These are phyloP conservation scores for Orestias chungarensis DNA, from an alignment of 2,797 vertebrate species.

Conservation along the genomic window DNA sequence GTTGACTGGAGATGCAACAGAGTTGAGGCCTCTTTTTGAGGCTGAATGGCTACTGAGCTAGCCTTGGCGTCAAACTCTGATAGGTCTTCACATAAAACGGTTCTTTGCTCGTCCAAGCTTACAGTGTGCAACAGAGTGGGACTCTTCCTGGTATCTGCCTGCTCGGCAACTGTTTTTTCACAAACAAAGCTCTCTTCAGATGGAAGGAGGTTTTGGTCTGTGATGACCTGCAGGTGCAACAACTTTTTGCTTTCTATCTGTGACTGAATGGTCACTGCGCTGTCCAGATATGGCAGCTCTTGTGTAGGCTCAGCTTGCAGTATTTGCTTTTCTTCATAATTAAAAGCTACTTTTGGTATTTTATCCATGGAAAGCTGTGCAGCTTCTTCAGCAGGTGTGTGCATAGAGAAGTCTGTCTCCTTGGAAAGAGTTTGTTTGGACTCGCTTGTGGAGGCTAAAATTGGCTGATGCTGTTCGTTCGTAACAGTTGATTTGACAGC, in stretches of 20 bases:
- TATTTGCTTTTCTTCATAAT: slow-evolving; percentile 77
- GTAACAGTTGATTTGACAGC: slow-evolving; percentile 55
- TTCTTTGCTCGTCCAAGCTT: slow-evolving; percentile 75
- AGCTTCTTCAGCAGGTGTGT: slow-evolving; percentile 67
- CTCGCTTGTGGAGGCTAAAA: slow-evolving; percentile 72
- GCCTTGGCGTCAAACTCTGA: slow-evolving; percentile 68
- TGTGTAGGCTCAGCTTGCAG: slow-evolving; percentile 75
- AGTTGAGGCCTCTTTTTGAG: slow-evolving; percentile 65
- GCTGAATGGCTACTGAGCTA: slow-evolving; percentile 56
- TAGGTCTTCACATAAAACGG: slow-evolving; percentile 72
- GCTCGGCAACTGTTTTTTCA: slow-evolving; percentile 75
- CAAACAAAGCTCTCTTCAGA: slow-evolving; percentile 76
- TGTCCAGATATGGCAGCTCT: slow-evolving; percentile 72
- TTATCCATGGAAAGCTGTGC: slow-evolving; percentile 70
- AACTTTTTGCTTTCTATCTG: slow-evolving; percentile 77
- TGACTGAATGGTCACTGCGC: slow-evolving; percentile 60
- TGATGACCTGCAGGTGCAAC: slow-evolving; percentile 81
- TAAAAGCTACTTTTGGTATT: slow-evolving; percentile 68
- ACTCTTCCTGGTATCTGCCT: slow-evolving; percentile 73
- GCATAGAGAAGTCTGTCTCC: slow-evolving; percentile 62
- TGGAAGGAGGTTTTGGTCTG: slow-evolving; percentile 78
- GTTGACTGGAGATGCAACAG: slow-evolving; percentile 78
- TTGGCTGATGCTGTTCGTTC: slow-evolving; percentile 62
- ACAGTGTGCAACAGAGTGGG: slow-evolving; percentile 77
- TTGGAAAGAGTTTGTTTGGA: slow-evolving; percentile 76